Percentiles rank a stretch among this genome's conserved stretches.
phyloP scores from a whole-genome alignment of 2,113 vertebrate species.

The Mystacornis crossleyi region DNA sequence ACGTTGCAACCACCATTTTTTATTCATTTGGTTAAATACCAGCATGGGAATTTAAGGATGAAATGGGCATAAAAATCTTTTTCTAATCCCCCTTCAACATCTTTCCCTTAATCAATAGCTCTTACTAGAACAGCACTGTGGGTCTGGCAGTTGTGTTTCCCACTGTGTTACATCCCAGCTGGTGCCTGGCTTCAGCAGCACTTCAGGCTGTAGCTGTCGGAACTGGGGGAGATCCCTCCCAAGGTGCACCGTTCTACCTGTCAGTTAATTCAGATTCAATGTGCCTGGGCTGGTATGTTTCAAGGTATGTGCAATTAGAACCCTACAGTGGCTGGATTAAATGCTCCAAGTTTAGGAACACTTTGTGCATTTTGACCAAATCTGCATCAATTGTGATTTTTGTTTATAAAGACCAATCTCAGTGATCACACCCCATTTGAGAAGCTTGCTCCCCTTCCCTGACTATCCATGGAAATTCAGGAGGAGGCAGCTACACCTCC shows the following conservation, averaged over 20 bases:
- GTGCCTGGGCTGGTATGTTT: fast-evolving
- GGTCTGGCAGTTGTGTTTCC: not conserved
- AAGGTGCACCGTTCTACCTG: no score
- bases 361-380: not conserved
- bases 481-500: not conserved
- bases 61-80: not conserved
- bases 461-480: not conserved
- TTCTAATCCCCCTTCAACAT: not conserved
- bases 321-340: not conserved
- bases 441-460: not conserved
- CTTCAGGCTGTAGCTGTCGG: not conserved
- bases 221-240: not conserved
- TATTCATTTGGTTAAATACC: not conserved
- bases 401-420: not conserved
- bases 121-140: not conserved
- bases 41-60: not conserved
- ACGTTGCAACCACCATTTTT: fast-evolving
- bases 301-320: not conserved
- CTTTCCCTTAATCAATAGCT: fast-evolving
- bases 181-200: fast-evolving
- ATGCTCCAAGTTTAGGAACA: not conserved
- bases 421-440: fast-evolving
- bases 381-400: not conserved
- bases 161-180: fast-evolving
- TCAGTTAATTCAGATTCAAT: not conserved